Evolutionary conservation across 2,797 vertebrate species (phyloP).

Genomic region (Chelidonichthys spinosus): DNA sequence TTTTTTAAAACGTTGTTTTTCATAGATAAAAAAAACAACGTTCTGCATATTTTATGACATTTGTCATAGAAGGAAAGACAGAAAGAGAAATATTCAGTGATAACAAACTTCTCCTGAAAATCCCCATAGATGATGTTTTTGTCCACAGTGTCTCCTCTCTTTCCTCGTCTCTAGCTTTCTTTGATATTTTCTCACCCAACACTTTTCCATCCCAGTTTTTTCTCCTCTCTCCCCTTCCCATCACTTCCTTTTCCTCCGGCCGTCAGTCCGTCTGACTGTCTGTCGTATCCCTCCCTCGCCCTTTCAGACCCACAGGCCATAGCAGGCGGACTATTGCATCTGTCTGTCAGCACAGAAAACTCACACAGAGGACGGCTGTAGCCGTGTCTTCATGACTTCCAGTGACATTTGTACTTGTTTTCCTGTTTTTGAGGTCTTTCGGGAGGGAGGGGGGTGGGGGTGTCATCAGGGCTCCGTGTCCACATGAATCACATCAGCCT

Average conservation of each 20-base stretch:
- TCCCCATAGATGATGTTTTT: constrained; percentile 27
- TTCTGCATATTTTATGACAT: too few species aligned
- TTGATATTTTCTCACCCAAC: constrained; percentile 43
- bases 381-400: constrained; percentile 51
- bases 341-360: constrained; percentile 61
- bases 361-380: constrained; percentile 31
- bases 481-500: constrained; percentile 57
- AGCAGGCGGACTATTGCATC: constrained; percentile 45
- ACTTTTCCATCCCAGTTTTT: constrained; percentile 19
- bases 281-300: constrained; percentile 23
- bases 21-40: not conserved
- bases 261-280: constrained; percentile 50
- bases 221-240: constrained; percentile 39
- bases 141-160: constrained; percentile 11
- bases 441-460: constrained; percentile 13
- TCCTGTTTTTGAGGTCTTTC: constrained; percentile 41
- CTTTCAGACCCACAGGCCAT: constrained; percentile 52
- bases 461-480: constrained; percentile 57
- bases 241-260: constrained; percentile 50
- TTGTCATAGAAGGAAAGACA: not conserved
- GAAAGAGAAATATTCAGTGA: not conserved
- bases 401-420: constrained; percentile 64
- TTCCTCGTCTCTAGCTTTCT: constrained; percentile 18
- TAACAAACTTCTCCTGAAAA: constrained; percentile 29
- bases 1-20: not conserved